A percentile compares a stretch with the other conserved stretches of the same genome.
phyloP scores from a whole-genome alignment of 2,888 invertebrate genomes.

The Ophonus ardosiacus region DNA sequence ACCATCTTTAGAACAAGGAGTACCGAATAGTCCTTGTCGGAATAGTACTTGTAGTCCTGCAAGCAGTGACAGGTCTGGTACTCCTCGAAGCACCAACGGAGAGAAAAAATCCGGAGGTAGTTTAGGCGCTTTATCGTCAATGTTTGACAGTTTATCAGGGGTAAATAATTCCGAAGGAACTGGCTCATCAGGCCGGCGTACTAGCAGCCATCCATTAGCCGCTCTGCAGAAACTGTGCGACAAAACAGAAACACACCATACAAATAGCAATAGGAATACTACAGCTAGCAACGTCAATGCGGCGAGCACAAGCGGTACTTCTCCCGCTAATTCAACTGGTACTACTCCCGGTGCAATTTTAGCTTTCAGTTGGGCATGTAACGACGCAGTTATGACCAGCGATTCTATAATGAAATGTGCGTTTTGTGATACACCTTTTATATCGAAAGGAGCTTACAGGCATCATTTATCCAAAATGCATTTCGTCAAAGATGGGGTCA shows the following conservation, averaged over 20 bases:
- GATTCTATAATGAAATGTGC: slow-evolving; percentile 96
- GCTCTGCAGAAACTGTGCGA: slow-evolving; percentile 97
- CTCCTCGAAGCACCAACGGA: slow-evolving; percentile 83
- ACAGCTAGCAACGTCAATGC: slow-evolving; percentile 73
- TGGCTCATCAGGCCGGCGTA: slow-evolving; percentile 81
- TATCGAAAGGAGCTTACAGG: slow-evolving; percentile 97
- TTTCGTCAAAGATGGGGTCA: slow-evolving; percentile 94
- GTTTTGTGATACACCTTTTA: slow-evolving; percentile 96
- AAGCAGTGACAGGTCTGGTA: slow-evolving; percentile 87
- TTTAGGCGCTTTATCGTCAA: slow-evolving; percentile 90
- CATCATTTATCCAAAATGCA: slow-evolving; percentile 98
- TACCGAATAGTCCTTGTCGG: slow-evolving; percentile 80
- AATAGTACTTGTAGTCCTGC: slow-evolving; percentile 84
- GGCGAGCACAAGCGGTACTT: slow-evolving; percentile 69
- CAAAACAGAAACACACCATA: slow-evolving; percentile 90
- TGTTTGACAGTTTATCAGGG: slow-evolving; percentile 92
- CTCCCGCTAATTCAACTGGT: slow-evolving; percentile 73
- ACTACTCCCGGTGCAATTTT: slow-evolving; percentile 89
- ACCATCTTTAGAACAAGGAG: slow-evolving; percentile 73
- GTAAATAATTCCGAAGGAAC: slow-evolving; percentile 73
- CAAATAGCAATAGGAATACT: slow-evolving; percentile 74
- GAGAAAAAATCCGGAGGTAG: slow-evolving; percentile 81
- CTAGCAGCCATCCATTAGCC: slow-evolving; percentile 93
- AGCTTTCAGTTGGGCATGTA: slow-evolving; percentile 96
- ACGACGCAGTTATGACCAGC: slow-evolving; percentile 91